These are phyloP conservation scores for Xanthorhoe designata DNA, from an alignment of 2,888 invertebrate genomes.

Conservation along the genomic window DNA sequence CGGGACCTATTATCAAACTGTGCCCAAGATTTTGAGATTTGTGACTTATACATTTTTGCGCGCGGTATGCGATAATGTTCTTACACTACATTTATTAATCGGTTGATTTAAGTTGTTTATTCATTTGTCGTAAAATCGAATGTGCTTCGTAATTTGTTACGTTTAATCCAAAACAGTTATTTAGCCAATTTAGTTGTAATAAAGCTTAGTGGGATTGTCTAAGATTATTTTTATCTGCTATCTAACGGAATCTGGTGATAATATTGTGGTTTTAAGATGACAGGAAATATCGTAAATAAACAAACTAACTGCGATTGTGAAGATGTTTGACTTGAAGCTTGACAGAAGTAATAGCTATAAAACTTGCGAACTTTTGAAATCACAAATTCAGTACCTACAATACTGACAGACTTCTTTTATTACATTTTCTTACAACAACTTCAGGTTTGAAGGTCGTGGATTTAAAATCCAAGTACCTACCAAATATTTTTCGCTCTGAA, in stretches of 20 bases:
- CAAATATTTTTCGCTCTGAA: too few species aligned
- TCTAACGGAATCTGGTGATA: constrained; percentile 6
- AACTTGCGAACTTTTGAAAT: not conserved
- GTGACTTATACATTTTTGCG: constrained; percentile 27
- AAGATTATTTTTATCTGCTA: constrained; percentile 26
- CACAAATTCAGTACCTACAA: not conserved
- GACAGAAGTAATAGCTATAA: not conserved
- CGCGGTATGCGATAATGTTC: constrained; percentile 35
- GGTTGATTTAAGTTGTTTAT: constrained; percentile 29
- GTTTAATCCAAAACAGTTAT: constrained; percentile 28
- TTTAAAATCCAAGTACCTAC: too few species aligned
- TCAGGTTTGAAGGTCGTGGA: too few species aligned
- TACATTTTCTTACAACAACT: not conserved
- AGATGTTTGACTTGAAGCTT: not conserved
- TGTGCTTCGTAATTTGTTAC: constrained; percentile 29
- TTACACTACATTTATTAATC: constrained; percentile 30
- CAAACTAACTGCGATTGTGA: not conserved
- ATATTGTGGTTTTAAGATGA: constrained; percentile 12
- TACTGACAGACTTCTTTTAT: not conserved
- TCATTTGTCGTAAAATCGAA: constrained; percentile 27
- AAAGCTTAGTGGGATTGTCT: constrained; percentile 32
- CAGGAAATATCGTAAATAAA: constrained; percentile 2
- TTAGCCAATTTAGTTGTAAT: constrained; percentile 30
- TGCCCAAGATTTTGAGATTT: constrained; percentile 17
- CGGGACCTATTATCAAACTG: constrained; percentile 2